phyloP scores from a whole-genome alignment of 2,888 invertebrate species.

The Lepidochitona cinerea region DNA sequence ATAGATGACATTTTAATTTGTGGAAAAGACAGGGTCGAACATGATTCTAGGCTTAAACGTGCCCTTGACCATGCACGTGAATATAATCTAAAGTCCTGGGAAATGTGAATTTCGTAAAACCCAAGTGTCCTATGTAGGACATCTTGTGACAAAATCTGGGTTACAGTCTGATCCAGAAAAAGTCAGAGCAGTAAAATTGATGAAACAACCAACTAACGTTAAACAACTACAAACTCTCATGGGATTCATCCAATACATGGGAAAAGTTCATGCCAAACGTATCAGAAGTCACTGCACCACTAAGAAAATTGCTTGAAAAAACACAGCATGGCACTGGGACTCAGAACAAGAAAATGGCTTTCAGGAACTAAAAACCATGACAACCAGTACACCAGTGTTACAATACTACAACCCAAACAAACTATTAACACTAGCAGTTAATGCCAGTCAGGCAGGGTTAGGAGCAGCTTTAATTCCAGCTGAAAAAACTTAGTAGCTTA shows the following conservation, averaged over 20 bases:
- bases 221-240: slow-evolving; percentile 27
- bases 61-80: no score
- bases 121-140: neutral
- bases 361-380: no score
- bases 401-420: slow-evolving; percentile 31
- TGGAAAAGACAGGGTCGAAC: neutral
- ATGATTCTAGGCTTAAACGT: neutral
- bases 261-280: slow-evolving; percentile 22
- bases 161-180: slow-evolving; percentile 30
- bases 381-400: slow-evolving; percentile 11
- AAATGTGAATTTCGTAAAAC: slow-evolving; percentile 12
- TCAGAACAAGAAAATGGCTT: no score
- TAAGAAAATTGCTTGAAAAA: neutral
- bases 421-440: slow-evolving; percentile 37
- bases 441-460: slow-evolving; percentile 38
- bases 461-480: slow-evolving; percentile 33
- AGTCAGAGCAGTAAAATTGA: slow-evolving; percentile 21
- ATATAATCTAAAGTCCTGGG: neutral
- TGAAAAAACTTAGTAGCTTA: neutral
- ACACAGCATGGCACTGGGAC: no score
- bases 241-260: slow-evolving; percentile 26
- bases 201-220: slow-evolving; percentile 27
- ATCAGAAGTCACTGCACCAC: neutral
- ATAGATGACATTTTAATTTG: neutral
- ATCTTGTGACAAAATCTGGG: neutral